Evolutionary conservation across 2,888 invertebrate species (phyloP).

Genomic region (Poecilus cupreus): DNA sequence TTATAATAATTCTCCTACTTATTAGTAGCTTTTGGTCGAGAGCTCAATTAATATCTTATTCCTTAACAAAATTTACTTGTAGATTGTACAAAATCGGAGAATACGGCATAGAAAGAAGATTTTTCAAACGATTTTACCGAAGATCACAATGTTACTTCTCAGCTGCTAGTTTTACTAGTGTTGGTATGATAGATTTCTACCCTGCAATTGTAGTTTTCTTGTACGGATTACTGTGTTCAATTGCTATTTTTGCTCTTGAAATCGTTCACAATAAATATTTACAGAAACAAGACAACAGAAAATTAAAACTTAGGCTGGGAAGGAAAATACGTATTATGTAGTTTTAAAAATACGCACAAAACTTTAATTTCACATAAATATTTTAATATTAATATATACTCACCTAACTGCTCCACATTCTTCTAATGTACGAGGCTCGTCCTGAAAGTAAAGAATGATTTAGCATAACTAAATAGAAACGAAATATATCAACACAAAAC

Average conservation of each 20-base stretch:
- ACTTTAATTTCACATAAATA: too few species aligned
- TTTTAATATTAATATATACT: too few species aligned
- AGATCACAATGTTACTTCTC: conserved; percentile 12
- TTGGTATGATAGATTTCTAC: conserved; percentile 51
- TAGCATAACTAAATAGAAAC: too few species aligned
- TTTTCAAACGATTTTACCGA: conserved; percentile 32
- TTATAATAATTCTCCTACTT: neutral
- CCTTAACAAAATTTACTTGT: conserved; percentile 15
- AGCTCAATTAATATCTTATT: too few species aligned
- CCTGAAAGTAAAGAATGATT: too few species aligned
- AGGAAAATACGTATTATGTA: neutral
- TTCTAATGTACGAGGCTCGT: too few species aligned
- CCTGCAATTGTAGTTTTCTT: conserved; percentile 47
- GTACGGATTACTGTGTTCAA: conserved; percentile 13
- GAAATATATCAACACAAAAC: too few species aligned
- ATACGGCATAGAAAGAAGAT: conserved; percentile 32
- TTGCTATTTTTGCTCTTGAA: conserved; percentile 40
- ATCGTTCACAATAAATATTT: conserved; percentile 29
- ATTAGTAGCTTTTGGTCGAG: too few species aligned
- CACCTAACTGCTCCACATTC: too few species aligned
- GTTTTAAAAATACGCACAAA: too few species aligned
- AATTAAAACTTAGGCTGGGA: neutral
- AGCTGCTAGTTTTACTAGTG: conserved; percentile 51
- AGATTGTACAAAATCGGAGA: conserved; percentile 42
- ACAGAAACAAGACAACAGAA: neutral